Percentiles rank a stretch among this genome's conserved stretches.
phyloP scores from a whole-genome alignment of 2,797 vertebrate genomes.

The Knipowitschia caucasica region DNA sequence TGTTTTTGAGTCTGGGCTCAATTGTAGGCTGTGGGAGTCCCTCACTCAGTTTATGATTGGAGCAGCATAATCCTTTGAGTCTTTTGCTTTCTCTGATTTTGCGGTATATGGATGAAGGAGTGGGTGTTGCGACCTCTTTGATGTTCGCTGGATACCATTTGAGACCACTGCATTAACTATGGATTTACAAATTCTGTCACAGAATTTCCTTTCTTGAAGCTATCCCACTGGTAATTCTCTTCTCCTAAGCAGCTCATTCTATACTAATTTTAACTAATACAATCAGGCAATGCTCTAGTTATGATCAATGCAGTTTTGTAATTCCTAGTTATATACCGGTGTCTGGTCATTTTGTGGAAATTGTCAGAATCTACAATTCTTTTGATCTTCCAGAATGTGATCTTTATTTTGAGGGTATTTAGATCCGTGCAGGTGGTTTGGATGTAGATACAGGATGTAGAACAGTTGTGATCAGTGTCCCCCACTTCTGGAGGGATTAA shows the following conservation, averaged over 20 bases:
- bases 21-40: no score
- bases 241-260: constrained; percentile 27
- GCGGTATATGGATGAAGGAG: not conserved
- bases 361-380: no score
- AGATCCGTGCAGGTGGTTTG: no score
- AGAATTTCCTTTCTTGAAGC: constrained; percentile 30
- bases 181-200: constrained; percentile 64
- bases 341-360: no score
- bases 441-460: no score
- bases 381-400: no score
- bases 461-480: no score
- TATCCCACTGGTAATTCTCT: constrained; percentile 37
- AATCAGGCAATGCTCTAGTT: constrained; percentile 15
- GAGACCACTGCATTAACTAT: constrained; percentile 61
- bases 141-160: constrained; percentile 66
- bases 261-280: constrained; percentile 25
- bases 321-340: no score
- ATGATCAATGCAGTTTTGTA: constrained; percentile 34
- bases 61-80: constrained; percentile 67
- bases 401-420: no score
- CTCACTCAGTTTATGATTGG: constrained; percentile 39
- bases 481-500: no score
- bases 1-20: no score
- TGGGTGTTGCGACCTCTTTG: constrained; percentile 49
- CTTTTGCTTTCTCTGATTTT: constrained; percentile 57